Conservation (phyloP, 2,797 vertebrate genomes). For the Peromyscus attwateri region DNA sequence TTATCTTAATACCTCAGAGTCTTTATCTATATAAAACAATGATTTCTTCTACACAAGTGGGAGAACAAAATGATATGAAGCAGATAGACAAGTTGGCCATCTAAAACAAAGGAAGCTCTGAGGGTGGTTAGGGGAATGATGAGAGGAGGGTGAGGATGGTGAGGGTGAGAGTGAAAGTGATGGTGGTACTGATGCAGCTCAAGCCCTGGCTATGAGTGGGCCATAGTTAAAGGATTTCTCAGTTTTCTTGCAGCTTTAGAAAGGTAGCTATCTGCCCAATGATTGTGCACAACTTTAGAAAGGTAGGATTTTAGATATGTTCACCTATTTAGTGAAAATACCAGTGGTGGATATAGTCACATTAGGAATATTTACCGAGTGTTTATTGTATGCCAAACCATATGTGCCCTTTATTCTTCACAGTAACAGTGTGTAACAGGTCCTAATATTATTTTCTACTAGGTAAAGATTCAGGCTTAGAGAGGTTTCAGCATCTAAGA, state of each 20-base stretch:
- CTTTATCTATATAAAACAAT: neutral
- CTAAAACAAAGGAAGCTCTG: neutral
- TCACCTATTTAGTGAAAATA: neutral
- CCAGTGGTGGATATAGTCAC: neutral
- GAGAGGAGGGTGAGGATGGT: neutral
- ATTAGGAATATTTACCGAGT: neutral
- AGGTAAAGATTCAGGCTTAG: neutral
- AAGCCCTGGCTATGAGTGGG: neutral
- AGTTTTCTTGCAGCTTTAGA: neutral
- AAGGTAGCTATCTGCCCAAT: neutral
- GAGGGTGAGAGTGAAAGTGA: no score
- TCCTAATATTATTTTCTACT: neutral
- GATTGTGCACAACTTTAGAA: neutral
- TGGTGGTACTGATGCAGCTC: fast-evolving
- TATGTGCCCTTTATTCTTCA: neutral
- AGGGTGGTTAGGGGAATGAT: no score
- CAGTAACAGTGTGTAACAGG: neutral
- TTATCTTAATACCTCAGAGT: neutral
- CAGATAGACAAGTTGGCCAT: neutral
- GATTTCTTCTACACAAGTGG: neutral
- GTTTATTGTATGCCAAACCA: neutral
- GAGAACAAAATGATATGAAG: neutral
- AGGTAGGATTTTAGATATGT: neutral
- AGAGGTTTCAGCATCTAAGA: neutral
- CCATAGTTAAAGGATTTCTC: neutral